These are phyloP conservation scores for Drosophila pallidifrons DNA, from an alignment of 1,140 invertebrate genomes.

Conservation along the genomic window DNA sequence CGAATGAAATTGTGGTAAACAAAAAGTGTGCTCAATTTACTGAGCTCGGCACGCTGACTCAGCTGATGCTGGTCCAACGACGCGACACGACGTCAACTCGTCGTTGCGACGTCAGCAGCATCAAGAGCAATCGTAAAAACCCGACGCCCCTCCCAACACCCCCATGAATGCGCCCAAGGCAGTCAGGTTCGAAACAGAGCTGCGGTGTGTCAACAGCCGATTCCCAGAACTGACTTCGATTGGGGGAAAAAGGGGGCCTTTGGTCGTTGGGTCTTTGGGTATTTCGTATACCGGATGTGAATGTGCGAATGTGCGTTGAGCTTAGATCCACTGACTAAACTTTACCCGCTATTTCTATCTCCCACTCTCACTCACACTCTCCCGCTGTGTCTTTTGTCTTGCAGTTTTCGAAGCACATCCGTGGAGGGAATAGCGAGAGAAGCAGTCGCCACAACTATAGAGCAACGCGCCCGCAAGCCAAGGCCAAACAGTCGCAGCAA, in stretches of 20 bases:
- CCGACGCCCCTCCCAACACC: background rate
- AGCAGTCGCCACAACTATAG: slow-evolving; percentile 58
- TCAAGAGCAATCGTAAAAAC: slow-evolving; percentile 25
- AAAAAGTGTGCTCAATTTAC: slow-evolving; percentile 61
- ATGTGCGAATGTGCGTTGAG: slow-evolving; percentile 20
- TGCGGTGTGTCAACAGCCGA: slow-evolving; percentile 65
- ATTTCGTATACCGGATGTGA: slow-evolving; percentile 68
- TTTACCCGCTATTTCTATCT: slow-evolving; percentile 11
- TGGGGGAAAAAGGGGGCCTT: slow-evolving; percentile 14
- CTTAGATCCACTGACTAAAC: slow-evolving; percentile 57
- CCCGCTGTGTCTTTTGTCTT: background rate
- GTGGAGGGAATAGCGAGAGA: slow-evolving; percentile 68
- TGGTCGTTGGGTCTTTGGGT: slow-evolving; percentile 35
- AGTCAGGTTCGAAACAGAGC: slow-evolving; percentile 32
- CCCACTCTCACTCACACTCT: slow-evolving; percentile 4
- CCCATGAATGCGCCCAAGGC: slow-evolving; percentile 30
- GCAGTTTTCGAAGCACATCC: slow-evolving; percentile 65
- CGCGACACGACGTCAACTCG: background rate
- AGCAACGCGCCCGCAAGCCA: slow-evolving; percentile 65
- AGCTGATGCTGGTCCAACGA: slow-evolving; percentile 62
- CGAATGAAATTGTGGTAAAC: slow-evolving; percentile 48
- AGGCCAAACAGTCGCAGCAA: slow-evolving; percentile 71
- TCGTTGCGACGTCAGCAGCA: slow-evolving; percentile 33
- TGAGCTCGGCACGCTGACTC: slow-evolving; percentile 57
- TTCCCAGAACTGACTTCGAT: slow-evolving; percentile 61